Evolutionary conservation across 30 jellyfish, hydroid and myxozoan genomes (phyloP).

Genomic region (Phacellophora camtschatica): DNA sequence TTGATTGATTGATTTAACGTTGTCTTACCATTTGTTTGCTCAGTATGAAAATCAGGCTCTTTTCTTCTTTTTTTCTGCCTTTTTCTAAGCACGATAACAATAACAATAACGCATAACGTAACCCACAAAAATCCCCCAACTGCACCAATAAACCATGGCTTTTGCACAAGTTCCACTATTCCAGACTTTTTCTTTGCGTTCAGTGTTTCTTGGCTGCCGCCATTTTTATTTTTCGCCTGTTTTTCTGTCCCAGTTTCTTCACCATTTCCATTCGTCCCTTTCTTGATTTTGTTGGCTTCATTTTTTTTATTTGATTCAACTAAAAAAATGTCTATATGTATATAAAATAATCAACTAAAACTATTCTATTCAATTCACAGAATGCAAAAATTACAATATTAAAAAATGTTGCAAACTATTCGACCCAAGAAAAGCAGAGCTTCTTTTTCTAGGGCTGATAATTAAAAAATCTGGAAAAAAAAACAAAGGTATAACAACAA

Average conservation of each 20-base stretch:
- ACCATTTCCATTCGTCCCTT: background rate
- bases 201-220: background rate
- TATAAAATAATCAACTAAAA: too few relatives aligned
- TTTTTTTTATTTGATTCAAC: too few relatives aligned
- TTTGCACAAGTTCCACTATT: slow-evolving; percentile 36
- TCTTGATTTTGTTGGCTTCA: too few relatives aligned
- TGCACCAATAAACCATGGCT: slow-evolving; percentile 95
- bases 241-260: background rate
- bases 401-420: too few relatives aligned
- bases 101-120: slow-evolving; percentile 47
- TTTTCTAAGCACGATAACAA: slow-evolving; percentile 68
- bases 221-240: background rate
- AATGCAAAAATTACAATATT: too few relatives aligned
- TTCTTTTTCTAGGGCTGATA: too few relatives aligned
- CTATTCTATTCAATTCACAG: too few relatives aligned
- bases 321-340: too few relatives aligned
- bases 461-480: too few relatives aligned
- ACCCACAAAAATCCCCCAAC: slow-evolving; percentile 85
- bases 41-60: slow-evolving; percentile 39
- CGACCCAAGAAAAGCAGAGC: too few relatives aligned
- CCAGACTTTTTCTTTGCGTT: slow-evolving; percentile 37
- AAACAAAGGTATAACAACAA: too few relatives aligned
- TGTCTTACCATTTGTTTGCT: slow-evolving; percentile 71
- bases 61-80: slow-evolving; percentile 49
- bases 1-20: background rate